A percentile compares a stretch with the other conserved stretches of the same genome.
These are phyloP conservation scores for Apostichopus japonicus DNA, from an alignment of 35 echinoderm and acorn worm genomes.

Conservation along the genomic window DNA sequence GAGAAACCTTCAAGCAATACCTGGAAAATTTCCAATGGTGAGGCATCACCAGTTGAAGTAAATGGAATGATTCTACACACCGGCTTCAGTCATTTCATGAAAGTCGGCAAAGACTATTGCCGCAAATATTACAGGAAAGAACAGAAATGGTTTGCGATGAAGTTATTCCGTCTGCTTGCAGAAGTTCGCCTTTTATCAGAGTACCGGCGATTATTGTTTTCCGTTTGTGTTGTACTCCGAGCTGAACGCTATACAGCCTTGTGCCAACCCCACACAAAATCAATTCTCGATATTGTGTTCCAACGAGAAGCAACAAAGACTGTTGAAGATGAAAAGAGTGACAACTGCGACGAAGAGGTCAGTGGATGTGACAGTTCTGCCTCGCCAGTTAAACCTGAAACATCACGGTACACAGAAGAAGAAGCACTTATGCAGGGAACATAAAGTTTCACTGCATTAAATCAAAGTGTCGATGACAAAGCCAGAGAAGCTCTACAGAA, in stretches of 20 bases:
- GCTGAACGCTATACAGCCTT: background rate
- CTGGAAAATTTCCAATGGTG: background rate
- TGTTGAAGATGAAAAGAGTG: background rate
- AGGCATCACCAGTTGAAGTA: background rate
- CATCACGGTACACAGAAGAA: background rate
- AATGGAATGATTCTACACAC: conserved; percentile 40
- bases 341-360: background rate
- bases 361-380: background rate
- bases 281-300: background rate
- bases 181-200: background rate
- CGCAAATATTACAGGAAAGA: conserved; percentile 16
- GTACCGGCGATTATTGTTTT: background rate
- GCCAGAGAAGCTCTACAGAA: background rate
- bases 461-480: background rate
- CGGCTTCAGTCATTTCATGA: conserved; percentile 38
- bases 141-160: background rate
- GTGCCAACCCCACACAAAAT: background rate
- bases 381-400: background rate
- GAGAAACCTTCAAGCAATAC: background rate
- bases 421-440: background rate
- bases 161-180: background rate
- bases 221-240: background rate
- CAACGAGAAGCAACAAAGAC: background rate
- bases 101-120: conserved; percentile 14
- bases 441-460: background rate